Base-by-base conservation (phyloP, 2,888 invertebrate species). In the Torymus auratus region DNA sequence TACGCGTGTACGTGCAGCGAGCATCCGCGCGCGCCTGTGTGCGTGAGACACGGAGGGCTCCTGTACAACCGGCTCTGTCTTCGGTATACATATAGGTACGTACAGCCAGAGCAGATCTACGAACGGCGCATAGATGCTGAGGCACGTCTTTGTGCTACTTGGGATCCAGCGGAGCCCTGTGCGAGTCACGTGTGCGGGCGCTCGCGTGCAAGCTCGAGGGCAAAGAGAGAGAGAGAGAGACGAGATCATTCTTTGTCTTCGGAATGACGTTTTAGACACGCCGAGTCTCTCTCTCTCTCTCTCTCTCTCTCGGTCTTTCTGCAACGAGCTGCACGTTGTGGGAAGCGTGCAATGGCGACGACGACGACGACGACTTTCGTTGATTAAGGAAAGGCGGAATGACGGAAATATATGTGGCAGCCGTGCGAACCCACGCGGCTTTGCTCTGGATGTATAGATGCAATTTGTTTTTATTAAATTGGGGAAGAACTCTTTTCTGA, bases 191-290 rank as follows among this genome's bases (percentile, higher is more conserved):
- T 67, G 78, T 67, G 12, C 23, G 41, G 41, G 41, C 7, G 41
- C 52, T 5, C 23, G 55, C 23, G 23, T 13, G n/a, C 67, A 53
- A 62, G 61, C n/a, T 12, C 14, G 58, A 60, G 56, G n/a, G 17
- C 15, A 41, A 41, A 41, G 41, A 41, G 41, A 17, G 58, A 41
- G 52, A n/a, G 52, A 28, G 64, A 13, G 15, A 50, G 56, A 55
- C 65, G 81, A 78, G 78, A 74, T 81, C 73, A 74, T 74, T 78
- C 74, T 78, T 78, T 70, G 73, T 77, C 77, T 76, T 17, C 20
- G 41, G 64, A 79, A 80, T 65, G 70, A 80, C 60, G 70, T 58
- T 75, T 68, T 15, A 62, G 69, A 69, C 53, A 41, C 73, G 50
- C 55, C 41, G 41, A 41, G 56, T n/a, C 17, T 58, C 15, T 28